Percentiles rank a stretch among this genome's conserved stretches.
phyloP scores from a whole-genome alignment of 2,888 invertebrate species.

The Pheosia gnoma region DNA sequence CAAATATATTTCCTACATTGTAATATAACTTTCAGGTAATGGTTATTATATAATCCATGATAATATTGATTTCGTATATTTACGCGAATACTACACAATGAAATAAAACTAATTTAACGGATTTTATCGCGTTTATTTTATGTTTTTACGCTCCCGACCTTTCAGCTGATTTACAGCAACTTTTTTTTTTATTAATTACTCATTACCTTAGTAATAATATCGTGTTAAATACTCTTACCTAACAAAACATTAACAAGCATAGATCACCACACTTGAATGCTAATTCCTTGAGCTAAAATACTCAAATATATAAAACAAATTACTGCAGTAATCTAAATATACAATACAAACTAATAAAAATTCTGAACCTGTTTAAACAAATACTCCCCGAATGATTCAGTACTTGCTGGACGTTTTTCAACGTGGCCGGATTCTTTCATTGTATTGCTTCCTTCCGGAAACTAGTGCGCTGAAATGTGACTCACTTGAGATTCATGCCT shows the following conservation, averaged over 20 bases:
- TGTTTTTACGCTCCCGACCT: too few species aligned
- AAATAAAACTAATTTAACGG: too few species aligned
- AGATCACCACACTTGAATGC: too few species aligned
- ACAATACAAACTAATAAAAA: not conserved
- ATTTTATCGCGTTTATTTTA: too few species aligned
- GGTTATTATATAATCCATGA: not conserved
- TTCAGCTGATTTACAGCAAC: too few species aligned
- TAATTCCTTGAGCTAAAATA: too few species aligned
- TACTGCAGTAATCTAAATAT: not conserved
- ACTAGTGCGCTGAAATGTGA: slow-evolving; percentile 12
- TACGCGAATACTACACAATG: too few species aligned
- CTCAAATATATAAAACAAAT: not conserved
- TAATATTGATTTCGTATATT: too few species aligned
- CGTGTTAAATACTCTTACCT: too few species aligned
- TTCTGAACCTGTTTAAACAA: slow-evolving; percentile 17
- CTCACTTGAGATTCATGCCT: not conserved
- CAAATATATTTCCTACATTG: slow-evolving; percentile 49
- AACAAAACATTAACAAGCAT: too few species aligned
- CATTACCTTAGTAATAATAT: too few species aligned
- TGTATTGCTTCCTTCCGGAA: slow-evolving; percentile 64
- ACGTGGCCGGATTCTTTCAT: slow-evolving; percentile 49
- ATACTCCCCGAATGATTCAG: slow-evolving; percentile 52
- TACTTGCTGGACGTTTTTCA: slow-evolving; percentile 57
- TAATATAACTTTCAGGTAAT: slow-evolving; percentile 24
- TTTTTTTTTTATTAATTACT: too few species aligned